Base-by-base conservation (phyloP, 2,113 vertebrate genomes). In the Rutilus rutilus region DNA sequence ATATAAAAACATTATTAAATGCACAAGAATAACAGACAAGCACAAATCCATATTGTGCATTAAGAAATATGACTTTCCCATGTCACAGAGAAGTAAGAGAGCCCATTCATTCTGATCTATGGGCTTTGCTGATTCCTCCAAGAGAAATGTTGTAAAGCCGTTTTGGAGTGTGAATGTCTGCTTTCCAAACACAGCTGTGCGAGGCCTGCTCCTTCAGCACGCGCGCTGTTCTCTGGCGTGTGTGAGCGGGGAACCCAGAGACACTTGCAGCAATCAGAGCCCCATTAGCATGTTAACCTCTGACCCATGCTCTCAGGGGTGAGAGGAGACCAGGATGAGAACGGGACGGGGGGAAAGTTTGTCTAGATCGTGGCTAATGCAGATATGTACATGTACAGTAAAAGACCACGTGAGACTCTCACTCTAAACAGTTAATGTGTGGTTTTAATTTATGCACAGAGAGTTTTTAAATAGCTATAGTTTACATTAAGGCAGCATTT, bases 251-350 rank as follows among this genome's bases (percentile, higher is more conserved):
- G 54, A 57, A 57, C 90, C 89, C 89, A 79, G 91, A 90, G 89
- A 86, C 90, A 91, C 92, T 91, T 91, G 90, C 73, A 93, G 93
- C 92, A 94, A 93, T 95, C 94, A 94, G 91, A 89, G 86, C 88
- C 91, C 90, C 93, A 95, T 95, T 95, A 94, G 91, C 92, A 90
- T 23, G 91, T 94, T 94, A 94, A 94, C 94, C 93, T 89, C 88
- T 92, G 92, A 91, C 91, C 88, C 94, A 71, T 3, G 78, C 89
- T 93, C 91, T 90, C 90, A 75, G 88, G 90, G 89, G 91, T 85
- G 62, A 64, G 39, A 85, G 50, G 73, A 77, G 64, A 79, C 54
- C 47, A 50, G 82, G 82, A 86, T 86, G 81, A 77, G 81, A 86
- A 54, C 23, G 23, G 59, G 25, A 59, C 7, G 9, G 81, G 27